These are phyloP conservation scores for Drosophila nr. fundita DNA, from an alignment of 2,888 invertebrate genomes.

Conservation along the genomic window DNA sequence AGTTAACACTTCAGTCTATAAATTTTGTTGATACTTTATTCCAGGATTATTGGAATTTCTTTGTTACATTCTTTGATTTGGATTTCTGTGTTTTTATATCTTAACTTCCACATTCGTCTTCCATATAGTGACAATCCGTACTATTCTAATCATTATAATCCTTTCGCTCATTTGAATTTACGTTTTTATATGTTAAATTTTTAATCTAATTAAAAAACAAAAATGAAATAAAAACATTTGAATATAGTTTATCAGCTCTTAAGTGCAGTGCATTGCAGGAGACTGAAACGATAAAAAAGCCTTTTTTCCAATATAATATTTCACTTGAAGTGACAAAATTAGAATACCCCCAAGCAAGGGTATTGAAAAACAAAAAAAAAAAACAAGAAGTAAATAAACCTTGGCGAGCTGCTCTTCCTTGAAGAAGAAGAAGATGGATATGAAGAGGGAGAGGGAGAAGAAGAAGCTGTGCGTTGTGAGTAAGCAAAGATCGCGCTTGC, in stretches of 20 bases:
- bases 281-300: neutral
- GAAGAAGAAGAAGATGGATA: neutral
- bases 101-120: neutral
- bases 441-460: neutral
- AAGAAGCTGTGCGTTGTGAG: constrained; percentile 33
- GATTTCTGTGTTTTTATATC: neutral
- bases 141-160: neutral
- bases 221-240: neutral
- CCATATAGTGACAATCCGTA: neutral
- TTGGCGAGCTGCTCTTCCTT: constrained; percentile 38
- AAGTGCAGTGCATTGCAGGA: neutral
- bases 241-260: neutral
- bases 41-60: neutral
- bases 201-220: neutral
- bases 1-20: neutral
- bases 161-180: neutral
- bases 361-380: neutral
- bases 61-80: neutral
- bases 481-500: constrained; percentile 30
- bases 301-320: neutral
- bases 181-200: neutral
- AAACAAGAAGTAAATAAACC: constrained; percentile 6
- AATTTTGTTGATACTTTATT: neutral
- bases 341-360: constrained; percentile 15
- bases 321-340: neutral